These are phyloP conservation scores for Cricetomys ansorgei DNA, from an alignment of 2,113 vertebrate species.

Conservation along the genomic window DNA sequence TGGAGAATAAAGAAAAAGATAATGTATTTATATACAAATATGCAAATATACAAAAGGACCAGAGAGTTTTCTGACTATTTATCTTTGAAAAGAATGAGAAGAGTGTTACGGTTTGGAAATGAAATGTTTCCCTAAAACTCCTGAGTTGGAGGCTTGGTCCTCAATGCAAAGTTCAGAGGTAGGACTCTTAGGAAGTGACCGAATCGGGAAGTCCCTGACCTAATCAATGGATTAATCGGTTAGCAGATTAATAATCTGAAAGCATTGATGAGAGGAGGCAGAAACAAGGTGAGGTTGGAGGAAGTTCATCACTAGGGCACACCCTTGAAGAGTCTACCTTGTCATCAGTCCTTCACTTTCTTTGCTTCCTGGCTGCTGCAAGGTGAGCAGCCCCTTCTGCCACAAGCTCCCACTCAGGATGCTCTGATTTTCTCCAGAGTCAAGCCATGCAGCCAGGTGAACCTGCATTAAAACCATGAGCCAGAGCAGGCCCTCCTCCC, in stretches of 20 bases:
- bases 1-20: constrained; percentile 7
- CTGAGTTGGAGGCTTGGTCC: not conserved
- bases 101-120: not conserved
- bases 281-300: not conserved
- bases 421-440: not conserved
- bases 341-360: not conserved
- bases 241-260: not conserved
- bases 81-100: not conserved
- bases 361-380: not conserved
- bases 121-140: not conserved
- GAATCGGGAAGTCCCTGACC: not conserved
- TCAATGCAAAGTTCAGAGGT: not conserved
- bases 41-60: constrained; percentile 22
- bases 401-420: not conserved
- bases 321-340: not conserved
- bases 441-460: not conserved
- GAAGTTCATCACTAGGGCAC: not conserved
- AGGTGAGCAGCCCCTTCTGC: not conserved
- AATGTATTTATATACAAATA: constrained; percentile 22
- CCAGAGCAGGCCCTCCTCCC: not conserved
- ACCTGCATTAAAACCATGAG: not conserved
- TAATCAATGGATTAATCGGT: not conserved
- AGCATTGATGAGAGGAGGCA: not conserved
- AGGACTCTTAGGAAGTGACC: not conserved
- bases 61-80: not conserved